Evolutionary conservation across 1,140 invertebrate genomes (phyloP).

Genomic region (Bombus difficillimus): DNA sequence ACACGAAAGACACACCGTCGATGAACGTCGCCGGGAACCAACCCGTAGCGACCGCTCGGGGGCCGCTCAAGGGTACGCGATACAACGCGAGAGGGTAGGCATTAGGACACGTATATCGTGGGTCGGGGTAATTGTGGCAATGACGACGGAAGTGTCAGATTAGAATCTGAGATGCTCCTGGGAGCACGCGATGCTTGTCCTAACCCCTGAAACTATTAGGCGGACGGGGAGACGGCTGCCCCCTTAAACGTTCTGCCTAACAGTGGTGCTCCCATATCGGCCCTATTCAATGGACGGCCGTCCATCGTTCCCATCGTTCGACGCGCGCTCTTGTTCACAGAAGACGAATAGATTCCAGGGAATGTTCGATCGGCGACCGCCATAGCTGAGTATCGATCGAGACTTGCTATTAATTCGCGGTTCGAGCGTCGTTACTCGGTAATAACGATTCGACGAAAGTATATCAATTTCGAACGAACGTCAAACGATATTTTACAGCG

Average conservation of each 20-base stretch:
- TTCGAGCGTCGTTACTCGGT: not conserved
- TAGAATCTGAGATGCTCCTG: slow-evolving; percentile 79
- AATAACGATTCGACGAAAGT: no score
- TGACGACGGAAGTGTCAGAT: slow-evolving; percentile 78
- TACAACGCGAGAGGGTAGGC: slow-evolving; percentile 42
- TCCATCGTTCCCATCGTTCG: no score
- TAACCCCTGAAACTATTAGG: slow-evolving; percentile 69
- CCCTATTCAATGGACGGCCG: slow-evolving; percentile 26
- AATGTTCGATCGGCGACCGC: not conserved
- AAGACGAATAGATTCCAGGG: not conserved
- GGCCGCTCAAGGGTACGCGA: slow-evolving; percentile 29
- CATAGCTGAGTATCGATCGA: not conserved
- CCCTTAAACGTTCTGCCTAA: slow-evolving; percentile 55
- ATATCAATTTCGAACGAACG: no score
- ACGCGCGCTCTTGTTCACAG: not conserved
- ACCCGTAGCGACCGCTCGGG: not conserved
- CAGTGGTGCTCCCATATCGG: slow-evolving; percentile 58
- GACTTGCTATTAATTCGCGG: not conserved
- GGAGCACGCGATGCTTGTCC: slow-evolving; percentile 74
- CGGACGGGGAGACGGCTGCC: slow-evolving; percentile 34
- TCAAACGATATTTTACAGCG: not conserved
- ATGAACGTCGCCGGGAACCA: not conserved
- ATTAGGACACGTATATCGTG: slow-evolving; percentile 65
- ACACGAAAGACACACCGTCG: slow-evolving; percentile 9
- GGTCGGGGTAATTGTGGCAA: slow-evolving; percentile 73